Percentiles rank a stretch among this genome's conserved stretches.
phyloP scores from a whole-genome alignment of 2,113 vertebrate species.

The Clarias gariepinus region DNA sequence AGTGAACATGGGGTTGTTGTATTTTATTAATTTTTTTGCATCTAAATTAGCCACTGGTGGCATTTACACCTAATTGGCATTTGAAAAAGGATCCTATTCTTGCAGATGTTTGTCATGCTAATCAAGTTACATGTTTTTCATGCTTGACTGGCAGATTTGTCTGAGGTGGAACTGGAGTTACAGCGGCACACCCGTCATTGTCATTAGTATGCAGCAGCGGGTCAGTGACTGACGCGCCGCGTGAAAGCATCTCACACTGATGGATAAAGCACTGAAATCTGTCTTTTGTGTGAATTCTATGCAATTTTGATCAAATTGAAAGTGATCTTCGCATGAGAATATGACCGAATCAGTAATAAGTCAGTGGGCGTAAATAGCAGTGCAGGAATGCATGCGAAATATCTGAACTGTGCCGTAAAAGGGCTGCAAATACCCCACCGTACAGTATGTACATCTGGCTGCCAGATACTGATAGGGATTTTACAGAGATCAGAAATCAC shows the following conservation, averaged over 20 bases:
- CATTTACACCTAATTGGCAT: constrained; percentile 9
- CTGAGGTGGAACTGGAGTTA: neutral
- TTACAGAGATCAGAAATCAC: neutral
- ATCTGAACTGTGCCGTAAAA: neutral
- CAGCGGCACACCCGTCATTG: neutral
- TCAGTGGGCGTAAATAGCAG: neutral
- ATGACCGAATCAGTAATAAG: neutral
- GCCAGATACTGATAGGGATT: neutral
- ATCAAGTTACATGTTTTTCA: constrained; percentile 2
- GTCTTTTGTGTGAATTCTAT: constrained; percentile 2
- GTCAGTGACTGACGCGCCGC: neutral
- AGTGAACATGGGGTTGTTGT: neutral
- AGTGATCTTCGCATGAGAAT: constrained; percentile 10
- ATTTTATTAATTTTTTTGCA: neutral
- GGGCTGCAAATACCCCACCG: neutral
- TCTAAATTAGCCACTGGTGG: neutral
- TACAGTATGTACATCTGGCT: neutral
- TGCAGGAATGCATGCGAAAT: neutral
- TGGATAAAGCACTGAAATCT: constrained; percentile 4
- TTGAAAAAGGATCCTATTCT: constrained; percentile 16
- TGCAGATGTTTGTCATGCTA: constrained; percentile 17
- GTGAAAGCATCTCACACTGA: neutral
- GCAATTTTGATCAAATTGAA: neutral
- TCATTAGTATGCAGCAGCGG: constrained; percentile 21
- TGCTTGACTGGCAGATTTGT: constrained; percentile 5